Evolutionary conservation across 2,888 invertebrate species (phyloP), one percentile per base, ranked within the genome.

Genomic region (Apodemia hepburni): DNA sequence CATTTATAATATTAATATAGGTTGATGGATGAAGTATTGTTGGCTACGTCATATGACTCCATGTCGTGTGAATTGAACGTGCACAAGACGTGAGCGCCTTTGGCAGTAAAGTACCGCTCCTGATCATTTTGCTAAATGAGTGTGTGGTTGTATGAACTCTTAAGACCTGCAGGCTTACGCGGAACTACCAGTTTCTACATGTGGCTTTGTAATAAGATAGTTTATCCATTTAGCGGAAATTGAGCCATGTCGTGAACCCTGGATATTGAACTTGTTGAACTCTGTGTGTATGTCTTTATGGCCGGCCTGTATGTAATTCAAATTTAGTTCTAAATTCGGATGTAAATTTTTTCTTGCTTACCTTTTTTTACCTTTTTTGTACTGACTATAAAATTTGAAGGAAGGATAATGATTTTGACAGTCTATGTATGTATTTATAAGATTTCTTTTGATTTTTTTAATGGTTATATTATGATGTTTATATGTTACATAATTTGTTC

Each of bases 91-190:
- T 87, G 89, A 89, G 78, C 70, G 87, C 89, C 87, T 61, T 69
- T 65, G 84, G 89, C 86, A 64, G 63, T 65, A 60, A 61, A 77
- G 80, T 83, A 78, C 85, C 85, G 89, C 88, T 88, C 88, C 88
- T 79, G 87, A 85, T 82, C 80, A 83, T 84, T 83, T 85, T 80
- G 73, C 77, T 83, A 84, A 84, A 80, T 82, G 78, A 79, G 73
- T 77, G 76, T 76, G 73, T 73, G 71, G 57, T 42, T 42, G 42
- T 54, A 54, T 57, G 57, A 57, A 73, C 72, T 68, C 66, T 71
- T 67, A 68, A 67, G 71, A 71, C 69, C 76, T 75, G 69, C 72
- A 69, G 70, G 69, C 69, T 70, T 69, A 68, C 68, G 66, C 70
- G 68, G 66, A 69, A 69, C 69, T 66, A 68, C 58, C 54, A 57